Evolutionary conservation across 2,888 invertebrate species (phyloP).

Genomic region (Lysandra coridon): DNA sequence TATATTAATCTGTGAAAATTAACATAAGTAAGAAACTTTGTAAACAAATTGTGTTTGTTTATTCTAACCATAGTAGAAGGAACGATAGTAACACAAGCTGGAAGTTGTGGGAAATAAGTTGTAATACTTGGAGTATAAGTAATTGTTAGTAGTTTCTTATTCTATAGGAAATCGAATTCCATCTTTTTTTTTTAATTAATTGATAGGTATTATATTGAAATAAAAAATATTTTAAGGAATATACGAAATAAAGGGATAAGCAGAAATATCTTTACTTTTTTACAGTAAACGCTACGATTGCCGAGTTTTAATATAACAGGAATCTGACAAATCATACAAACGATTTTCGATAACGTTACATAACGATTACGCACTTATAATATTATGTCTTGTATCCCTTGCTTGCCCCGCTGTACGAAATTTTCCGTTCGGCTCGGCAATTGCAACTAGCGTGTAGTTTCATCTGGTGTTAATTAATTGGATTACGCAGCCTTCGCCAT

Average conservation of each 20-base stretch:
- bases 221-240: too few relatives aligned
- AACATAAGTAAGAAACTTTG: conserved; percentile 17
- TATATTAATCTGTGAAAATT: conserved; percentile 23
- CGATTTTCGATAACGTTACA: neutral
- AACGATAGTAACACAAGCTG: neutral
- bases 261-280: too few relatives aligned
- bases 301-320: too few relatives aligned
- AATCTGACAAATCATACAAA: too few relatives aligned
- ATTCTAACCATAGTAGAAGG: neutral
- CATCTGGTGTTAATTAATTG: conserved; percentile 69
- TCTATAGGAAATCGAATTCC: too few relatives aligned
- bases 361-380: too few relatives aligned
- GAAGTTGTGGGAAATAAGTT: neutral
- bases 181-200: too few relatives aligned
- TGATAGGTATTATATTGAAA: too few relatives aligned
- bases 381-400: neutral
- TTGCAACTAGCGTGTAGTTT: conserved; percentile 59
- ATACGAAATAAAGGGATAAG: too few relatives aligned
- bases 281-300: too few relatives aligned
- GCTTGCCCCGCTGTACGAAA: conserved; percentile 25
- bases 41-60: conserved; percentile 23
- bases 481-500: conserved; percentile 66
- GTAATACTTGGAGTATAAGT: neutral
- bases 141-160: too few relatives aligned
- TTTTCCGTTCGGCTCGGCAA: conserved; percentile 39